phyloP scores from a whole-genome alignment of 2,888 invertebrate species.

The Sarcophaga variegata region DNA sequence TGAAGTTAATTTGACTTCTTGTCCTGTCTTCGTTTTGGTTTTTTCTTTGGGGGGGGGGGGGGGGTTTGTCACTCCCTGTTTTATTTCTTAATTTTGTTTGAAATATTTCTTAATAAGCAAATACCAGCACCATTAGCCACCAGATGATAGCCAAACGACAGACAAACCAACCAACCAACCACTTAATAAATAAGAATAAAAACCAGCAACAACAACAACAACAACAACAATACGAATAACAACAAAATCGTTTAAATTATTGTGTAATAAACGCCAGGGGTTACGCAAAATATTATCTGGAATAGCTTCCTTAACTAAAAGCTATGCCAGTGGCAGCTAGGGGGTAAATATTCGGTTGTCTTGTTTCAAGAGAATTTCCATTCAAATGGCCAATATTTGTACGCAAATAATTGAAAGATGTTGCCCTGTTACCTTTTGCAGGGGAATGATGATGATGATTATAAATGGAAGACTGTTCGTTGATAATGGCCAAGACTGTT shows the following conservation, averaged over 20 bases:
- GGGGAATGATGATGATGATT: too few relatives aligned
- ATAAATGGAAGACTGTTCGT: too few relatives aligned
- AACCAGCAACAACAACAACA: not conserved
- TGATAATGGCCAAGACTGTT: too few relatives aligned
- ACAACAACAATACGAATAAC: not conserved
- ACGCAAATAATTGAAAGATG: too few relatives aligned
- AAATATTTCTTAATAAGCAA: constrained; percentile 15
- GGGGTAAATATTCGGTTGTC: too few relatives aligned
- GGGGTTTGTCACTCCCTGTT: not conserved
- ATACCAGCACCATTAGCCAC: not conserved
- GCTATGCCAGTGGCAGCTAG: too few relatives aligned
- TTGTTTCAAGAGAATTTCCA: too few relatives aligned
- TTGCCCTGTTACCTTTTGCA: too few relatives aligned
- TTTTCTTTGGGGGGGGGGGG: not conserved
- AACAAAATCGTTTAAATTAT: not conserved
- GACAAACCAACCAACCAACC: not conserved
- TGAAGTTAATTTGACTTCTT: constrained; percentile 20
- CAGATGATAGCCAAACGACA: too few relatives aligned
- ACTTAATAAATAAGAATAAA: constrained; percentile 21
- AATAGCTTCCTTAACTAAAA: not conserved
- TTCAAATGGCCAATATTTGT: too few relatives aligned
- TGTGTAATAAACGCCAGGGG: not conserved
- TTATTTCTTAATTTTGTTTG: not conserved
- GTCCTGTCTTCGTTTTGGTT: not conserved
- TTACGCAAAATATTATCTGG: not conserved